Percentiles rank a stretch among this genome's conserved stretches.
Conservation (phyloP, 2,797 vertebrate species). For the Onychomys leucogaster region DNA sequence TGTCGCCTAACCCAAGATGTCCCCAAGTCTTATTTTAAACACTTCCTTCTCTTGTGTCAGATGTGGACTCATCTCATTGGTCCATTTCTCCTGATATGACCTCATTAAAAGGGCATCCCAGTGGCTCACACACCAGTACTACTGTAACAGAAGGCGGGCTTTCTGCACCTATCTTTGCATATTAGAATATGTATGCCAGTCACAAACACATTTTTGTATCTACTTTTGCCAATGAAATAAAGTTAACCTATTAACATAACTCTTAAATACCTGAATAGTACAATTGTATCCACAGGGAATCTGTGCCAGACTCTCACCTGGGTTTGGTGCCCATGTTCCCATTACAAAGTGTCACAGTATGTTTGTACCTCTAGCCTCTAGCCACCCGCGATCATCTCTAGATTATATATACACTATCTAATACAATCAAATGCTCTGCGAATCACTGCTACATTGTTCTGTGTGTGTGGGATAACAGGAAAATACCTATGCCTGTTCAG, state of each 20-base stretch:
- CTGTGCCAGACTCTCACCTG: neutral
- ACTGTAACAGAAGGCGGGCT: neutral
- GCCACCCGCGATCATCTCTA: neutral
- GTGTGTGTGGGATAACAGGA: neutral
- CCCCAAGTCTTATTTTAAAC: neutral
- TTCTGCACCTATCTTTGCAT: neutral
- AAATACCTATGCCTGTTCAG: neutral
- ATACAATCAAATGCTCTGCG: neutral
- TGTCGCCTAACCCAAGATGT: neutral
- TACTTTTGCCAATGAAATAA: neutral
- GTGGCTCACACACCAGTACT: neutral
- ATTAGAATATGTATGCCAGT: neutral
- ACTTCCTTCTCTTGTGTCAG: neutral
- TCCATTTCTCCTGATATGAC: neutral
- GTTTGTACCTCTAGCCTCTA: neutral
- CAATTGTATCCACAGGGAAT: neutral
- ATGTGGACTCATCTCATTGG: neutral
- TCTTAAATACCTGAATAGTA: slow-evolving; percentile 12
- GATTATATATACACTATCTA: neutral
- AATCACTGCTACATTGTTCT: neutral
- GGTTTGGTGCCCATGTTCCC: neutral
- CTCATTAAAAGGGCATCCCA: neutral
- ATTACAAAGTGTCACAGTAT: neutral
- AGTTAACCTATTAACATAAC: neutral
- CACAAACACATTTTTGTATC: neutral